These are phyloP conservation scores for Micromys minutus DNA, from an alignment of 2,113 vertebrate genomes.

Conservation along the genomic window DNA sequence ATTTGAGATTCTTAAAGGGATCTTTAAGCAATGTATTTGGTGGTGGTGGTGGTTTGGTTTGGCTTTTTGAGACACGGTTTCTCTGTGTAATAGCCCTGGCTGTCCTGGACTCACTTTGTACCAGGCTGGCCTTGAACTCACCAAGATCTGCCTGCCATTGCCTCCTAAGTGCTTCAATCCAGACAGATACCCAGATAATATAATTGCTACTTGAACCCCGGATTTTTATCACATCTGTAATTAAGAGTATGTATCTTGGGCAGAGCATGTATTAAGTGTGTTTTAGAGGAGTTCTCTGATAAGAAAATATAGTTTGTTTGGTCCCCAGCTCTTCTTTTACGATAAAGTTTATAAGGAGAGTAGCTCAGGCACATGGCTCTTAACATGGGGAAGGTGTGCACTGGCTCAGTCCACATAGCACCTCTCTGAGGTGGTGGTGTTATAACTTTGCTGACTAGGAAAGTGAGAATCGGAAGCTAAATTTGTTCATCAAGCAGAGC, in stretches of 20 bases:
- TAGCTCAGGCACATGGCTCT: not conserved
- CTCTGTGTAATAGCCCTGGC: no score
- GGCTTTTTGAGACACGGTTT: no score
- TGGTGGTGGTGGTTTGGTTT: no score
- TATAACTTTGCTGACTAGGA: not conserved
- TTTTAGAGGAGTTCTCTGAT: constrained; percentile 24
- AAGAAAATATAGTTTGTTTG: constrained; percentile 48
- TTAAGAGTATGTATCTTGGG: not conserved
- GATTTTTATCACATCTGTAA: not conserved
- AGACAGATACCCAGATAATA: constrained; percentile 24
- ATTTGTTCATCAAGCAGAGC: not conserved
- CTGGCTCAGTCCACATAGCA: not conserved
- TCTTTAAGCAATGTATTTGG: constrained; percentile 8
- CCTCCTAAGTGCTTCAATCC: not conserved
- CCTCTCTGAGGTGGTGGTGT: not conserved
- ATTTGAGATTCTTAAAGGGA: constrained; percentile 32
- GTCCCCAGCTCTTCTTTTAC: constrained; percentile 3
- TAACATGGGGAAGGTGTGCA: not conserved
- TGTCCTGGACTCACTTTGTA: no score
- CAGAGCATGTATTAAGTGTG: not conserved
- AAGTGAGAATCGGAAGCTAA: not conserved
- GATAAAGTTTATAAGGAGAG: not conserved
- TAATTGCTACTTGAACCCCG: not conserved
- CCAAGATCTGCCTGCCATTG: no score
- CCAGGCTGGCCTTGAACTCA: no score